Evolutionary conservation across 2,113 vertebrate genomes (phyloP), one percentile per base, ranked within the genome.

Genomic region (Strix aluco): DNA sequence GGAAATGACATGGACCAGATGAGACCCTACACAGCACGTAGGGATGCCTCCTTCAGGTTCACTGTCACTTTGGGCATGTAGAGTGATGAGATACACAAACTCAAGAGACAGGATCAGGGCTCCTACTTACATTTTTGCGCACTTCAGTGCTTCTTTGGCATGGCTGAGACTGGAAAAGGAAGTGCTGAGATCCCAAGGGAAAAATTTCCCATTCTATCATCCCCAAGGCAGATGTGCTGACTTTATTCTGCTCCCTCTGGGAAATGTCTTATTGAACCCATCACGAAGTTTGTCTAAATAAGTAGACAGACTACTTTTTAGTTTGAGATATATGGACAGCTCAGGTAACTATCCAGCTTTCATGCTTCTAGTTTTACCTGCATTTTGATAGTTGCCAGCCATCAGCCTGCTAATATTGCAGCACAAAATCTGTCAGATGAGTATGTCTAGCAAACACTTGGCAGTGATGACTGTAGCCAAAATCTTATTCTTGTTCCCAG

Each of bases 61-160:
- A n/a, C 69, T 55, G 69, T 59, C 77, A 71, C 46, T 71, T 84
- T 75, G 40, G 57, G 26, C 63, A 49, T 38, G 14, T 15, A 47
- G 26, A 81, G 5, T 40, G 44, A 59, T 79, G 72, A 74, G 81
- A 74, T 67, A 18, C 69, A 67, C 0, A 0, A 92, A 42, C 57
- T 92, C 63, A 51, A 5, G 34, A 89, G 69, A 74, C 44, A 90
- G 49, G 79, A 65, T 72, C 32, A 42, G 52, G 29, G 21, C 52
- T 91, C 23, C 38, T 65, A 26, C 57, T 78, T 79, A 44, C 1
- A 49, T 81, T 94, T 92, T 89, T 62, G 36, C 1, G 2, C 54
- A 92, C 84, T 84, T 89, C 61, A 79, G 27, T 87, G 81, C 77
- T 89, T 91, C 65, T 72, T 94, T 83, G 80, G 32, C 8, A 1